Conservation (phyloP, 2,113 vertebrate genomes). For the Acanthochromis polyacanthus region DNA sequence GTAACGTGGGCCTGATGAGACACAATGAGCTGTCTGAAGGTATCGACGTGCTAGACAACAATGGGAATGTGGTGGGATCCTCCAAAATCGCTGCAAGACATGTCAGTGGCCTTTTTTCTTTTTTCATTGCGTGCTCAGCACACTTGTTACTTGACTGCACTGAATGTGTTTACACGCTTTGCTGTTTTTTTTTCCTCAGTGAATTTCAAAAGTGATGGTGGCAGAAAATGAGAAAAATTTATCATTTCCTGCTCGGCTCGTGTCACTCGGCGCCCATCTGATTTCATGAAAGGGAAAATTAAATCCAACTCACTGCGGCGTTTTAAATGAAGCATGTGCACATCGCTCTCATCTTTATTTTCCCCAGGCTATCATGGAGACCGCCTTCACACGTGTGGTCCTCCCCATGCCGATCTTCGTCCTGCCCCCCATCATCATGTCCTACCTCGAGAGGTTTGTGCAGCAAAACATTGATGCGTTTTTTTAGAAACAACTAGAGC, state of each 20-base stretch:
- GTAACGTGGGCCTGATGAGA: constrained; percentile 97
- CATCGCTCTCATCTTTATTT: constrained; percentile 53
- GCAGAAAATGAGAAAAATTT: neutral
- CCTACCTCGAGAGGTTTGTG: constrained; percentile 95
- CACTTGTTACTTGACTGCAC: neutral
- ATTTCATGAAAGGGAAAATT: constrained; percentile 45
- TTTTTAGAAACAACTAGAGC: too few species aligned
- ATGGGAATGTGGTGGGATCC: constrained; percentile 93
- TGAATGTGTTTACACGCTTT: constrained; percentile 3
- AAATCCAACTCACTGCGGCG: constrained; percentile 37
- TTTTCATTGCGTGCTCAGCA: neutral
- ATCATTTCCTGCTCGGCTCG: constrained; percentile 9
- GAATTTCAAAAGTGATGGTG: neutral
- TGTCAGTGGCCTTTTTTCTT: constrained; percentile 78
- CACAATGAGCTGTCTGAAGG: constrained; percentile 95
- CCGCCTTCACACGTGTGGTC: constrained; percentile 95
- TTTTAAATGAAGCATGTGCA: constrained; percentile 63
- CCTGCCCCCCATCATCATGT: constrained; percentile 97
- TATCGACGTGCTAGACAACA: constrained; percentile 92
- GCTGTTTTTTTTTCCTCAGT: neutral
- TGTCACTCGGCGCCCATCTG: constrained; percentile 46
- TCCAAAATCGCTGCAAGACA: constrained; percentile 95
- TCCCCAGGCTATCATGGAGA: constrained; percentile 94
- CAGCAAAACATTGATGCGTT: neutral
- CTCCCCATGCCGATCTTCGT: constrained; percentile 98